These are phyloP conservation scores for Thalassarche chlororhynchos DNA, from an alignment of 2,113 vertebrate genomes.

Conservation along the genomic window DNA sequence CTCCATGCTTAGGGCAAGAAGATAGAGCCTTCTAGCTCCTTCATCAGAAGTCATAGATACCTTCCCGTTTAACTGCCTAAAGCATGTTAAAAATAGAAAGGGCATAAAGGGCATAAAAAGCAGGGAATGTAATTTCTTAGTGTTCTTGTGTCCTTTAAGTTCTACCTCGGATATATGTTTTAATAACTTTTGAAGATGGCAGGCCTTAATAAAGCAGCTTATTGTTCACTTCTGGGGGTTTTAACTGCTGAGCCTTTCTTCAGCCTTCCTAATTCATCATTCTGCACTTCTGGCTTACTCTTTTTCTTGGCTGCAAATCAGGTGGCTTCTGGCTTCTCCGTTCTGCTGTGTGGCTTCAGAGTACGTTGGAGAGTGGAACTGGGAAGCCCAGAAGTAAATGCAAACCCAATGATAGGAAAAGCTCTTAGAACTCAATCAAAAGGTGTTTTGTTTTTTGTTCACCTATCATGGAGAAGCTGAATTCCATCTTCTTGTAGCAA, in stretches of 20 bases:
- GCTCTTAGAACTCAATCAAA: background rate
- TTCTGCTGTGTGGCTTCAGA: background rate
- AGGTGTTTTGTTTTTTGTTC: background rate
- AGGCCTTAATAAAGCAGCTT: background rate
- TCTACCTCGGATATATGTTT: background rate
- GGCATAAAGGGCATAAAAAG: background rate
- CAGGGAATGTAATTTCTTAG: background rate
- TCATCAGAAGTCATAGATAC: background rate
- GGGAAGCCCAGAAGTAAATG: background rate
- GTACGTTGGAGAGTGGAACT: background rate
- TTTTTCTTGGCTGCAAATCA: background rate
- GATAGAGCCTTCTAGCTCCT: background rate
- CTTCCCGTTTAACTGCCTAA: background rate
- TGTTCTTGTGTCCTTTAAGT: background rate
- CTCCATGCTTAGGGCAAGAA: background rate
- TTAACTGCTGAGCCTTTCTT: background rate
- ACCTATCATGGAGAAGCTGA: background rate
- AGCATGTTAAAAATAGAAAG: background rate
- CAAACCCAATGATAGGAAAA: background rate
- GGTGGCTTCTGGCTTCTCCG: background rate
- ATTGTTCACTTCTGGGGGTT: background rate
- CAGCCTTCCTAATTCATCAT: background rate
- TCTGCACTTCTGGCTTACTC: background rate
- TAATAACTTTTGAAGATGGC: background rate
- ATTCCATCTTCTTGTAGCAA: background rate